These are phyloP conservation scores for Mesoligia furuncula DNA, from an alignment of 2,888 invertebrate genomes.

Conservation along the genomic window DNA sequence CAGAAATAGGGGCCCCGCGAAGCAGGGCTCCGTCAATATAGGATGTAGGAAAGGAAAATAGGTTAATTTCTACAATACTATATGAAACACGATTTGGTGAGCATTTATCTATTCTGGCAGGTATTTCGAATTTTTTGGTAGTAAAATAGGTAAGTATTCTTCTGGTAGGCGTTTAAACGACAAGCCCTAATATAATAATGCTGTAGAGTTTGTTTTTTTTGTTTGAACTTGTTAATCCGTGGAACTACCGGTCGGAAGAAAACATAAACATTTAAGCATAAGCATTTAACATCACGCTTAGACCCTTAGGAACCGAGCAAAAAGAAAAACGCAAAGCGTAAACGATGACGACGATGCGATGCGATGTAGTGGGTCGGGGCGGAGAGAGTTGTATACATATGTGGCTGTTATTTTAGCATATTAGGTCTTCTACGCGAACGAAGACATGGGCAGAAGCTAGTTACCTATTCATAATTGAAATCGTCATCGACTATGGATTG, in stretches of 20 bases:
- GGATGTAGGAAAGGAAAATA: no score
- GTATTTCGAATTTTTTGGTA: no score
- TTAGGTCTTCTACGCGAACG: background rate
- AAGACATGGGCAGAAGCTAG: background rate
- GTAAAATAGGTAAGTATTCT: no score
- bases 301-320: background rate
- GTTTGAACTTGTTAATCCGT: background rate
- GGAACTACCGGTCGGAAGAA: background rate
- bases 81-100: no score
- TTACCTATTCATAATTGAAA: conserved; percentile 6
- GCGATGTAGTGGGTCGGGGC: background rate
- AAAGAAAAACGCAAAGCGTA: background rate
- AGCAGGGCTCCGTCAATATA: no score
- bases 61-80: no score
- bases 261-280: no score
- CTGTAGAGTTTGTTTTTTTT: background rate
- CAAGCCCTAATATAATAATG: no score
- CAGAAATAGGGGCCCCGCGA: no score
- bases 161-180: no score
- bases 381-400: background rate
- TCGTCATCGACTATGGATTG: conserved; percentile 10
- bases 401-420: no score
- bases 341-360: background rate
- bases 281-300: background rate
- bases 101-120: no score